Percentiles rank a stretch among this genome's conserved stretches.
Evolutionary conservation across 1,140 invertebrate genomes (phyloP).

Genomic region (Lordiphosa mommai): DNA sequence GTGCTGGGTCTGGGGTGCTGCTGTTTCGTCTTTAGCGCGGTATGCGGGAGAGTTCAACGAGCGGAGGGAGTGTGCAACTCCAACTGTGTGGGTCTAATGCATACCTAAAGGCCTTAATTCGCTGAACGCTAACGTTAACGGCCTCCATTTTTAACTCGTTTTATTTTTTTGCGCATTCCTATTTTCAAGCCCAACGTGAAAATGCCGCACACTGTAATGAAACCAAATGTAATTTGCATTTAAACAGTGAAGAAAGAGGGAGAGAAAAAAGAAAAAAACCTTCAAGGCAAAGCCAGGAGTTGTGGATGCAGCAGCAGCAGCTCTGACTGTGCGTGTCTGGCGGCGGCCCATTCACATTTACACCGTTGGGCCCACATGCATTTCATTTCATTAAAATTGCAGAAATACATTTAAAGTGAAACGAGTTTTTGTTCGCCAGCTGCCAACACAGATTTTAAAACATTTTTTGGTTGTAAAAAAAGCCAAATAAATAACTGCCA

Average conservation of each 20-base stretch:
- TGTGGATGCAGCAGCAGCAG: constrained; percentile 4
- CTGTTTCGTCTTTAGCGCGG: neutral
- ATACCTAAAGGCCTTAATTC: constrained; percentile 57
- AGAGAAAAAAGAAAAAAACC: neutral
- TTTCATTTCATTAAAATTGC: constrained; percentile 77
- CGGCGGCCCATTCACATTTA: constrained; percentile 60
- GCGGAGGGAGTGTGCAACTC: constrained; percentile 11
- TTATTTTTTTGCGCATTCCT: constrained; percentile 47
- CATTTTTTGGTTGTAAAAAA: constrained; percentile 15
- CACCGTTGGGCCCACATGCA: constrained; percentile 54
- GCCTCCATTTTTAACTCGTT: constrained; percentile 73
- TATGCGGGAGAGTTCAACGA: constrained; percentile 37
- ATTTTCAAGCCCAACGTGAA: constrained; percentile 54
- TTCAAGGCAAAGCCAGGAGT: constrained; percentile 20
- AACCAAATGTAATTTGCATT: constrained; percentile 77
- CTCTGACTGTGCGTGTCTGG: constrained; percentile 33
- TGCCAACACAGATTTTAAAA: constrained; percentile 26
- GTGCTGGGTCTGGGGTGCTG: constrained; percentile 11
- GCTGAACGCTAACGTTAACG: constrained; percentile 56
- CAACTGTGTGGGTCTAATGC: constrained; percentile 51
- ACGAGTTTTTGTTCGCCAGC: constrained; percentile 9
- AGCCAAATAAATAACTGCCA: no score
- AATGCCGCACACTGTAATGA: constrained; percentile 69
- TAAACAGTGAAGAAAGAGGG: constrained; percentile 27
- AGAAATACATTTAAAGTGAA: constrained; percentile 67